Percentiles rank a stretch among this genome's conserved stretches.
phyloP scores from a whole-genome alignment of 2,888 invertebrate genomes.

The Imbricaverruca yamaguchii region DNA sequence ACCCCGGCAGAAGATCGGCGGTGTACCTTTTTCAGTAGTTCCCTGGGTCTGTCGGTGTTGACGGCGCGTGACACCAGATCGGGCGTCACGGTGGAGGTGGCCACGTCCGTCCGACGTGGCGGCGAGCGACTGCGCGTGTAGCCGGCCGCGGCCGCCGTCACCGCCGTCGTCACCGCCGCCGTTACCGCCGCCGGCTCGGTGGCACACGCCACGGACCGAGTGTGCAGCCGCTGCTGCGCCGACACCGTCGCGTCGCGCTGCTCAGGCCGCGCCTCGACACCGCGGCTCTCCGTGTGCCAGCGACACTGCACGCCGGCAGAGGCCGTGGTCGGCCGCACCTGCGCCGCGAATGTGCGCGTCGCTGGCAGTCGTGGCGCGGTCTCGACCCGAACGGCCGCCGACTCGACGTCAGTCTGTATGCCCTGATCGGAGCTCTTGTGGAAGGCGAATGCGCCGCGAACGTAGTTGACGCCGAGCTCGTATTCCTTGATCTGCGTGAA shows the following conservation, averaged over 20 bases:
- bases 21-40: not conserved
- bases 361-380: not conserved
- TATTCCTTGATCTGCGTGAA: constrained; percentile 4
- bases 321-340: not conserved
- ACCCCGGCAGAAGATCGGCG: no score
- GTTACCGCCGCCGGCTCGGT: not conserved
- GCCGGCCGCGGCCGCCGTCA: not conserved
- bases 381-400: not conserved
- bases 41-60: not conserved
- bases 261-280: not conserved
- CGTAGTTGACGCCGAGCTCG: constrained; percentile 20
- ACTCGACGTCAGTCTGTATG: not conserved
- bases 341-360: not conserved
- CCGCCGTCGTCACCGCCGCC: not conserved
- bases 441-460: not conserved
- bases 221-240: not conserved
- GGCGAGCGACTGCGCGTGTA: not conserved
- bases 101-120: not conserved
- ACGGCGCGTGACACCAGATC: not conserved
- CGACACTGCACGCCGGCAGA: not conserved
- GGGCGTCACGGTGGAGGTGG: not conserved
- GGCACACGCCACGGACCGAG: not conserved
- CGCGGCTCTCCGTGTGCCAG: not conserved
- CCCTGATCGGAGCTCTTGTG: not conserved
- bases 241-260: not conserved